Percentiles rank a stretch among this genome's conserved stretches.
Evolutionary conservation across 2,113 vertebrate genomes (phyloP).

Genomic region (Cynoglossus semilaevis): DNA sequence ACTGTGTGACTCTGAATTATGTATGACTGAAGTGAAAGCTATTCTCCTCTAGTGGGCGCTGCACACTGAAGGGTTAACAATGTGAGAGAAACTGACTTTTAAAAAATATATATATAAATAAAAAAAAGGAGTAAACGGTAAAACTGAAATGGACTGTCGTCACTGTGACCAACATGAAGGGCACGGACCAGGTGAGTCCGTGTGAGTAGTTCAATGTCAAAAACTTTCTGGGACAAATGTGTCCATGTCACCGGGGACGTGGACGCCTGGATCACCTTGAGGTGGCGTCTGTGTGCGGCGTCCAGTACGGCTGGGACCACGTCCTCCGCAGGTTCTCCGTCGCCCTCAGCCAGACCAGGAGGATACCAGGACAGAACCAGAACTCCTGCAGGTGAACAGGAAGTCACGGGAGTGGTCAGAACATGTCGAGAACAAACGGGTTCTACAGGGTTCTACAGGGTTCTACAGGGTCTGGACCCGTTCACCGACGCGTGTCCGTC

Average conservation of each 20-base stretch:
- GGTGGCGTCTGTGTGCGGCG: slow-evolving; percentile 82
- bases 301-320: slow-evolving; percentile 84
- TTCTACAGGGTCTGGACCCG: slow-evolving; percentile 13
- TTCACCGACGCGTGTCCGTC: too few species aligned
- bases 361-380: slow-evolving; percentile 90
- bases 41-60: slow-evolving; percentile 6
- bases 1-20: slow-evolving; percentile 56
- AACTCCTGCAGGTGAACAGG: slow-evolving; percentile 73
- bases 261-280: slow-evolving; percentile 78
- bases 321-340: slow-evolving; percentile 84
- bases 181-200: too few species aligned
- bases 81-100: slow-evolving; percentile 29
- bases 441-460: slow-evolving; percentile 38
- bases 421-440: too few species aligned
- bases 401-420: slow-evolving; percentile 21
- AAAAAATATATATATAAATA: slow-evolving; percentile 7
- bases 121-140: slow-evolving; percentile 35
- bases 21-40: slow-evolving; percentile 48
- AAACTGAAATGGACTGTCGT: too few species aligned
- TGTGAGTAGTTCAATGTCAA: too few species aligned
- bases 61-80: slow-evolving; percentile 22
- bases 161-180: too few species aligned
- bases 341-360: slow-evolving; percentile 84
- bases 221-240: too few species aligned
- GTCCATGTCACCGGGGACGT: too few species aligned